Evolutionary conservation across 2,113 vertebrate species (phyloP).

Genomic region (Silurus asotus): DNA sequence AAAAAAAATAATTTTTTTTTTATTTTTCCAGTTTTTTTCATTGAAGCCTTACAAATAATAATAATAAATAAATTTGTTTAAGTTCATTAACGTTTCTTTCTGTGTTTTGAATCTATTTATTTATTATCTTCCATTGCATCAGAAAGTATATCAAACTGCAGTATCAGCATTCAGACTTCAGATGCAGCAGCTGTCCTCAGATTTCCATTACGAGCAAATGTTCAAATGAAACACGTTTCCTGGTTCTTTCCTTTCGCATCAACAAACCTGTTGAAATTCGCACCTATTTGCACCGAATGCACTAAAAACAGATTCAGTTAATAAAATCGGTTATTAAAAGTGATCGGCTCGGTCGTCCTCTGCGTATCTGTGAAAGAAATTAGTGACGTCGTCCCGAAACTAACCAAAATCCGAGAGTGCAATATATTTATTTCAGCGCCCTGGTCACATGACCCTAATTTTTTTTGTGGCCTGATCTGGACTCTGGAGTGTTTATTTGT

Average conservation of each 20-base stretch:
- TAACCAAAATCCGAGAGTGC: constrained; percentile 27
- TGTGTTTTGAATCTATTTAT: neutral
- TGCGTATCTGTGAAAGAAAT: neutral
- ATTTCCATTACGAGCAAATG: neutral
- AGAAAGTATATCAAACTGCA: no score
- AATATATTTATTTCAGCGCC: constrained; percentile 23
- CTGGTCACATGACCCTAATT: constrained; percentile 41
- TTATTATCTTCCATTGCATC: no score
- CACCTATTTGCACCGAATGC: neutral
- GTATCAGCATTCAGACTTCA: no score
- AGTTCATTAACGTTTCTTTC: no score
- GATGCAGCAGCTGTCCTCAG: neutral
- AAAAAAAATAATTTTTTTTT: no score
- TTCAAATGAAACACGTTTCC: neutral
- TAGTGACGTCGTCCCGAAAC: neutral
- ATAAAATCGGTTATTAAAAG: neutral
- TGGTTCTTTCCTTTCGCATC: neutral
- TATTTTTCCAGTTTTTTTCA: neutral
- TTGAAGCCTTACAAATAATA: no score
- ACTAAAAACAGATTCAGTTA: neutral
- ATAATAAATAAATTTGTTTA: no score
- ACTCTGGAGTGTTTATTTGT: neutral
- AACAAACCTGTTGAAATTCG: neutral
- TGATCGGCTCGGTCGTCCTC: neutral
- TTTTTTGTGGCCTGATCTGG: neutral